A percentile compares a stretch with the other conserved stretches of the same genome.
These are phyloP conservation scores for Dusona sp. DNA, from an alignment of 2,888 invertebrate species.

Conservation along the genomic window DNA sequence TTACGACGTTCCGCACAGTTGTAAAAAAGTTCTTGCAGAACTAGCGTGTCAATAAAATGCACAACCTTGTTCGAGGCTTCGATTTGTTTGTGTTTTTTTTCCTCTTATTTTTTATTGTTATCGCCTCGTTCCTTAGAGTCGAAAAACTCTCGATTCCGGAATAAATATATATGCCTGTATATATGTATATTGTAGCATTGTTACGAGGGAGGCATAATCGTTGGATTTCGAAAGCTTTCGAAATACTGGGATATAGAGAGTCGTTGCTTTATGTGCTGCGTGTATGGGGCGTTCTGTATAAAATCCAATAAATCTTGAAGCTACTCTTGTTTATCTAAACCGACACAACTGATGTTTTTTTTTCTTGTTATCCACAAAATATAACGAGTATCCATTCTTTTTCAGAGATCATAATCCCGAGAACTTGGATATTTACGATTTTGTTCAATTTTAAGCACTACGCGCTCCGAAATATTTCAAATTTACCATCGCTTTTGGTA, in stretches of 20 bases:
- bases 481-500: no score
- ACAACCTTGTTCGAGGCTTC: conserved; percentile 12
- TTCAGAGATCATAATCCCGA: not conserved
- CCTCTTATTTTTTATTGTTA: conserved; percentile 28
- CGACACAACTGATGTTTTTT: not conserved
- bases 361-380: not conserved
- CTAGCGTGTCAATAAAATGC: conserved; percentile 4
- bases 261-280: conserved; percentile 2
- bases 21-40: not conserved
- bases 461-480: no score
- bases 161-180: conserved; percentile 6
- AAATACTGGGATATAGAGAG: conserved; percentile 9
- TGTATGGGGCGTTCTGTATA: conserved; percentile 4
- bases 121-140: conserved; percentile 47
- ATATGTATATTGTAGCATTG: conserved; percentile 33
- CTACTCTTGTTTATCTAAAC: not conserved
- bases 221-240: conserved; percentile 53
- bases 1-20: not conserved
- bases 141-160: conserved; percentile 45
- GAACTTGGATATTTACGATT: no score
- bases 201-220: conserved; percentile 56
- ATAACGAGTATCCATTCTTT: not conserved
- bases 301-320: not conserved
- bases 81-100: not conserved
- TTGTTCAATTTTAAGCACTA: no score